Evolutionary conservation across 2,888 invertebrate genomes (phyloP), one percentile per base, ranked within the genome.

Genomic region (Pristionchus mayeri): DNA sequence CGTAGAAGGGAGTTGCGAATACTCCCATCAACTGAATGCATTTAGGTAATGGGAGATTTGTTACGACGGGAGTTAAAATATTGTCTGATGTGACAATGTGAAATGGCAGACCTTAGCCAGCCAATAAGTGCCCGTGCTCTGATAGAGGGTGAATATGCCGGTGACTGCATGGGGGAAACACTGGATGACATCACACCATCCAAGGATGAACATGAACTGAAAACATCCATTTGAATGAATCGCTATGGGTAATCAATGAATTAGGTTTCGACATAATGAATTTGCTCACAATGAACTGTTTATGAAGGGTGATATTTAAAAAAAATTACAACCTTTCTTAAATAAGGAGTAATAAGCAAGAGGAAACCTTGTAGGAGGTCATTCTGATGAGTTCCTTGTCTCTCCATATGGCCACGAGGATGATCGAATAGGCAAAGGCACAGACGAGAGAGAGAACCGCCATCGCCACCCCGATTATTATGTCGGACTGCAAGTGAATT

Each of bases 1-100:
- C 88, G 84, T 91, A 91, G 82, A 88, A 87, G 0, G 90, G 90
- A 18, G 90, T 91, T 1, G 90, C 90, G 6, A 91, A 85, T 11
- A 88, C 90, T 57, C 91, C 91, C 82, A 90, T 85, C 1, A 85
- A 57, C 88, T 89, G 80, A 76, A 87, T n/a, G n/a, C n/a, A n/a
- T n/a, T n/a, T n/a, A n/a, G n/a, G 85, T 30, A 3, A 78, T n/a
- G 24, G 7, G 6, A 21, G 7, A 13, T 57, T 57, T 44, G 6
- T 44, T 9, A 44, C 6, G 44, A 9, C 44, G 44, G n/a, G 44
- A 9, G 6, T 44, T 13, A 44, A 13, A 44, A 44, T 9, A 44
- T 44, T 13, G 44, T 44, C 13, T 9, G 44, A 9, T 44, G 7
- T 44, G 21, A 6, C 57, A 57, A 21, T 24, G n/a, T n/a, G 50